phyloP scores from a whole-genome alignment of 1,140 invertebrate genomes.

The Protaetia brevitarsis region DNA sequence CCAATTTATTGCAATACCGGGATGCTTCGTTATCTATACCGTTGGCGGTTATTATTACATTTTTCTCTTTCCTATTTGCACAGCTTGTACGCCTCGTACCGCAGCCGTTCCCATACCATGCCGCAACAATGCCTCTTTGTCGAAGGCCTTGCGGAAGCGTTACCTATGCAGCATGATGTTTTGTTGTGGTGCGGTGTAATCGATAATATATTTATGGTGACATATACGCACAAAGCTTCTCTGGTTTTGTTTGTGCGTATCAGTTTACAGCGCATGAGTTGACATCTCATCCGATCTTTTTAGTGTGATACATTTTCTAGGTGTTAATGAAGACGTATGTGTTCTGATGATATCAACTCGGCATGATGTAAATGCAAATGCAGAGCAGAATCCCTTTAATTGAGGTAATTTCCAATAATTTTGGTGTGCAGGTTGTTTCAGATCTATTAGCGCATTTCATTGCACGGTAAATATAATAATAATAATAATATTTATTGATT shows the following conservation, averaged over 20 bases:
- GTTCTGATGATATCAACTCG: too few species aligned
- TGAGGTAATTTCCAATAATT: too few species aligned
- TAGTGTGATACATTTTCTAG: too few species aligned
- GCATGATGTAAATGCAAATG: too few species aligned
- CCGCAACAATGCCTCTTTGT: not conserved
- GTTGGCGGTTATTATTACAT: not conserved
- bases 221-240: not conserved
- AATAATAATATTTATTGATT: too few species aligned
- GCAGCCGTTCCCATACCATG: not conserved
- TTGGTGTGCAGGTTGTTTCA: too few species aligned
- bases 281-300: too few species aligned
- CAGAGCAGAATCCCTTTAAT: too few species aligned
- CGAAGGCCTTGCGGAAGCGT: not conserved
- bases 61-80: not conserved
- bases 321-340: too few species aligned
- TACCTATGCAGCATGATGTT: not conserved
- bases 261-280: too few species aligned
- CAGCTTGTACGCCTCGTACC: not conserved
- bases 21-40: not conserved
- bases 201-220: not conserved
- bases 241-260: not conserved
- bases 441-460: too few species aligned
- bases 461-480: too few species aligned
- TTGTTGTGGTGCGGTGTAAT: not conserved
- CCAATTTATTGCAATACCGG: not conserved